Evolutionary conservation across 2,113 vertebrate genomes (phyloP).

Genomic region (Pithys albifrons): DNA sequence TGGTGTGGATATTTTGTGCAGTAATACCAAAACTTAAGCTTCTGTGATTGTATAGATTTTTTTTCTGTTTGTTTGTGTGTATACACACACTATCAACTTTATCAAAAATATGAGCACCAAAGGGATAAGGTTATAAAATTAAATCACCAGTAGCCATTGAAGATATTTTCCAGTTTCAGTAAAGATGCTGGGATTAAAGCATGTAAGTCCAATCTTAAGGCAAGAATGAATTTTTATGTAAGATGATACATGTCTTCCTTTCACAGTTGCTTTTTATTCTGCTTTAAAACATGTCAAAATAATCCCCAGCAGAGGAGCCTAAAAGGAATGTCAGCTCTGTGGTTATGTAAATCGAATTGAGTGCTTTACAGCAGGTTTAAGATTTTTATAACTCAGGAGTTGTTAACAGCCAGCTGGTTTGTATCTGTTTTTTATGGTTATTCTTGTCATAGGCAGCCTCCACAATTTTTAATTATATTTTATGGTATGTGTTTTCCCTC

Average conservation of each 20-base stretch:
- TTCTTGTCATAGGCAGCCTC: conserved; percentile 87
- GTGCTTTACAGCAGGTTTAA: conserved; percentile 87
- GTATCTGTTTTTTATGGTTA: conserved; percentile 88
- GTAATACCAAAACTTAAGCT: conserved; percentile 12
- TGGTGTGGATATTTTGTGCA: conserved; percentile 20
- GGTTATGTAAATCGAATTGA: conserved; percentile 87
- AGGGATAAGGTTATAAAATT: conserved; percentile 65
- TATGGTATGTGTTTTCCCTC: conserved; percentile 84
- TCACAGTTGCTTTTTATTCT: conserved; percentile 82
- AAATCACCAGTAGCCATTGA: conserved; percentile 62
- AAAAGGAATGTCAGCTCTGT: conserved; percentile 82
- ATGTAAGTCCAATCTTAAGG: conserved; percentile 69
- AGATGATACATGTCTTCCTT: conserved; percentile 79
- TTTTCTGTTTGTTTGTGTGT: not conserved
- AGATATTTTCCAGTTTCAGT: conserved; percentile 61
- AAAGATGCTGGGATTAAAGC: conserved; percentile 71
- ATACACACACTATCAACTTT: not conserved
- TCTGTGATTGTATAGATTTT: conserved; percentile 43
- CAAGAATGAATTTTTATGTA: conserved; percentile 78
- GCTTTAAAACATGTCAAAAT: conserved; percentile 85
- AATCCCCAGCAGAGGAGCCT: conserved; percentile 81
- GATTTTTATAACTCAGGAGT: conserved; percentile 88
- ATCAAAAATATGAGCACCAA: conserved; percentile 60
- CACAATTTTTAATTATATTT: conserved; percentile 90
- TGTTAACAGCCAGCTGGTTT: conserved; percentile 89